Conservation (phyloP, 2,113 vertebrate genomes). For the Kryptolebias marmoratus region DNA sequence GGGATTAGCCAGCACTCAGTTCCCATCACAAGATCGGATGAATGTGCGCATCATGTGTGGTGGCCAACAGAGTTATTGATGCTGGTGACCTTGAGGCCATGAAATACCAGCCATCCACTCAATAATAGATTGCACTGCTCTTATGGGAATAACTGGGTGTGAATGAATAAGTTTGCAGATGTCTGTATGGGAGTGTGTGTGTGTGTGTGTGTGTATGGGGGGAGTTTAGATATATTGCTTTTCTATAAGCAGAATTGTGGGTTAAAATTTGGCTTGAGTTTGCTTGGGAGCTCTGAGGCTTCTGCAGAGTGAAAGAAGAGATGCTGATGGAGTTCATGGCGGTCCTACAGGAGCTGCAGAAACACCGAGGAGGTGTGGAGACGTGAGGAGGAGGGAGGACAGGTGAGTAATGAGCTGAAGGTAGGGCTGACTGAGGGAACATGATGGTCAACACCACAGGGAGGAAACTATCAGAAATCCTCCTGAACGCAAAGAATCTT, state of each 20-base stretch:
- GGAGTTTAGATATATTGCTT: constrained; percentile 12
- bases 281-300: constrained; percentile 11
- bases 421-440: too few species aligned
- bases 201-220: too few species aligned
- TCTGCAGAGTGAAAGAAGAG: constrained; percentile 17
- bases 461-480: too few species aligned
- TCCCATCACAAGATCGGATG: constrained; percentile 23
- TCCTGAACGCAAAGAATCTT: too few species aligned
- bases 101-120: constrained; percentile 59
- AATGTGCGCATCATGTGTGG: constrained; percentile 6
- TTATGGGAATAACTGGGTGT: constrained; percentile 43
- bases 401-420: not conserved
- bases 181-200: constrained; percentile 2
- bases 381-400: not conserved
- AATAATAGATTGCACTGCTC: constrained; percentile 68
- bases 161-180: constrained; percentile 13
- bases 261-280: constrained; percentile 10
- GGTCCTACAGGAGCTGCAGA: not conserved
- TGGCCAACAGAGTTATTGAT: constrained; percentile 66
- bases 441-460: too few species aligned
- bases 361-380: not conserved
- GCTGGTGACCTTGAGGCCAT: constrained; percentile 67
- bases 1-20: constrained; percentile 11
- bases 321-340: constrained; percentile 15
- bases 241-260: constrained; percentile 21